phyloP scores from a whole-genome alignment of 2,797 vertebrate species.

The Catostomus latipinnis region DNA sequence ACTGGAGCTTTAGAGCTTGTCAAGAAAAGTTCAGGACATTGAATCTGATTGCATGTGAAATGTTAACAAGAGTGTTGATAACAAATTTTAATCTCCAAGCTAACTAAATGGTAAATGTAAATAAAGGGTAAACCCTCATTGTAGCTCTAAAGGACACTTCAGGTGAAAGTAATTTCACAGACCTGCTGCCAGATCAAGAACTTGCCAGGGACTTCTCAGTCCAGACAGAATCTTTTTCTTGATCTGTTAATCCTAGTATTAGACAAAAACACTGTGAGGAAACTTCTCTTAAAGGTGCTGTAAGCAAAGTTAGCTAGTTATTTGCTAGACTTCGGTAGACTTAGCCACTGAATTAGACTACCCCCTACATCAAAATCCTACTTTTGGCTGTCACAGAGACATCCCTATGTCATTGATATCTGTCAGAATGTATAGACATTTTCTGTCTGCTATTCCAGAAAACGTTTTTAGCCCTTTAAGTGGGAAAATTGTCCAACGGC shows the following conservation, averaged over 20 bases:
- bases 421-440: no score
- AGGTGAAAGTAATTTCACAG: neutral
- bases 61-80: neutral
- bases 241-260: neutral
- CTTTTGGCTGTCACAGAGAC: no score
- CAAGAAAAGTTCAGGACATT: neutral
- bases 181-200: neutral
- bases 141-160: neutral
- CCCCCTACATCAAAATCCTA: no score
- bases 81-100: neutral
- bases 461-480: no score
- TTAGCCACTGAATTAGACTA: neutral
- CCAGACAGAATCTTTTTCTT: neutral
- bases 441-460: no score
- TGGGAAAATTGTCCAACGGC: no score
- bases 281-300: neutral
- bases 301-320: neutral
- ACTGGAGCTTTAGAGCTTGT: neutral
- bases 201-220: neutral
- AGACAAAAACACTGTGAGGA: neutral
- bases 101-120: neutral
- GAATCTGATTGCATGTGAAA: constrained; percentile 2
- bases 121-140: neutral
- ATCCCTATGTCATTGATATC: no score
- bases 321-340: neutral